Percentiles rank a stretch among this genome's conserved stretches.
phyloP scores from a whole-genome alignment of 2,113 vertebrate genomes.

The Amazona guildingii region DNA sequence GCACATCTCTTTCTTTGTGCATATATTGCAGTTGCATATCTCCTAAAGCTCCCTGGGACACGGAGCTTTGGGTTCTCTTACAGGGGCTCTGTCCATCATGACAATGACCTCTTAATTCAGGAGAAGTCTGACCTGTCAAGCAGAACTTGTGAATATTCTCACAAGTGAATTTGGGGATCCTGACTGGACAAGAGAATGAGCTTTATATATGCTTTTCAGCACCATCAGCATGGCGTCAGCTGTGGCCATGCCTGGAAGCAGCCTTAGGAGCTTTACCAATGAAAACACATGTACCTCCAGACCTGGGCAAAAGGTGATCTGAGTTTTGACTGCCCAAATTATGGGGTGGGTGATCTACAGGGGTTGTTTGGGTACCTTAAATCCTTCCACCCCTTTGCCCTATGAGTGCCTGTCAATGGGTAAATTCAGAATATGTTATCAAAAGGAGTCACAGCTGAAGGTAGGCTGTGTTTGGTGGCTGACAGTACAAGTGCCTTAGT shows the following conservation, averaged over 20 bases:
- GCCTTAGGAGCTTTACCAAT: neutral
- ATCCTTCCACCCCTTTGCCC: neutral
- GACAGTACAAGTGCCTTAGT: neutral
- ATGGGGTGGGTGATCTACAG: neutral
- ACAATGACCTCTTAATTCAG: neutral
- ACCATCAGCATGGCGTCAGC: neutral
- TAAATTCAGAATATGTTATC: neutral
- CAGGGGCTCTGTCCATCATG: neutral
- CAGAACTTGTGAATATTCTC: neutral
- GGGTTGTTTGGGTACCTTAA: neutral
- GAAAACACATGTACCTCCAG: neutral
- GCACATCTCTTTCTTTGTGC: fast-evolving
- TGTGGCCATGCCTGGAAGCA: neutral
- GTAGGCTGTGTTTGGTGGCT: neutral
- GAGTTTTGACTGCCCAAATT: neutral
- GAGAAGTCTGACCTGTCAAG: neutral
- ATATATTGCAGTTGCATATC: neutral
- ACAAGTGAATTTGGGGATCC: neutral
- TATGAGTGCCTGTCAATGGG: neutral
- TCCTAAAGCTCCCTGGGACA: neutral
- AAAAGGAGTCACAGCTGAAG: neutral
- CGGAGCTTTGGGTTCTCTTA: neutral
- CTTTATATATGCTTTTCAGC: neutral
- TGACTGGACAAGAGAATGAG: neutral
- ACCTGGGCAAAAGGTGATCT: neutral